Percentiles rank a stretch among this genome's conserved stretches.
These are phyloP conservation scores for Strix uralensis DNA, from an alignment of 2,113 vertebrate species.

Conservation along the genomic window DNA sequence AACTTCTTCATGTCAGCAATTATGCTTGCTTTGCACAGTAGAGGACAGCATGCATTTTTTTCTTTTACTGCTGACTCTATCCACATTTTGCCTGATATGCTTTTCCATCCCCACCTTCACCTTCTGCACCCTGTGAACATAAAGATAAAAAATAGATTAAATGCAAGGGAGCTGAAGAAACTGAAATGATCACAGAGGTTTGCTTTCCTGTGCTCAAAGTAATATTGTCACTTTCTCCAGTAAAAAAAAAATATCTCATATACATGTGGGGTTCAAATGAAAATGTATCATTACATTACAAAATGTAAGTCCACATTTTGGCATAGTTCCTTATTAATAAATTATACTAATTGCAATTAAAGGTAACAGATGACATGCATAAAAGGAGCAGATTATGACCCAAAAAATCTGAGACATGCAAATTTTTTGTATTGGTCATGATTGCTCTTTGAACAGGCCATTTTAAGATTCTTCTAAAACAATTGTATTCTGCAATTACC, in stretches of 20 bases:
- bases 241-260: not conserved
- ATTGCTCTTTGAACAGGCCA: not conserved
- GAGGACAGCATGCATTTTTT: slow-evolving; percentile 34
- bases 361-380: not conserved
- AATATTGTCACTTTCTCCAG: not conserved
- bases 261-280: not conserved
- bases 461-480: not conserved
- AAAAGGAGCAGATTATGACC: not conserved
- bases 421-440: not conserved
- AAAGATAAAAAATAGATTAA: slow-evolving; percentile 47
- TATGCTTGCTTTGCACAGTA: slow-evolving; percentile 39
- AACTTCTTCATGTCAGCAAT: not conserved
- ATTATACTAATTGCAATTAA: not conserved
- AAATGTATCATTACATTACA: not conserved
- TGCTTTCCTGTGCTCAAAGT: not conserved
- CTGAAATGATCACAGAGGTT: not conserved
- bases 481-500: not conserved
- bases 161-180: slow-evolving; percentile 7
- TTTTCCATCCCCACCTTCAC: slow-evolving; percentile 48
- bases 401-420: not conserved
- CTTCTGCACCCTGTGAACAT: not conserved
- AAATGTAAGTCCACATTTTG: not conserved
- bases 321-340: not conserved
- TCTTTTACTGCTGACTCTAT: slow-evolving; percentile 48
- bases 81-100: slow-evolving; percentile 26